Evolutionary conservation across 2,113 vertebrate genomes (phyloP).

Genomic region (Dasypus novemcinctus): DNA sequence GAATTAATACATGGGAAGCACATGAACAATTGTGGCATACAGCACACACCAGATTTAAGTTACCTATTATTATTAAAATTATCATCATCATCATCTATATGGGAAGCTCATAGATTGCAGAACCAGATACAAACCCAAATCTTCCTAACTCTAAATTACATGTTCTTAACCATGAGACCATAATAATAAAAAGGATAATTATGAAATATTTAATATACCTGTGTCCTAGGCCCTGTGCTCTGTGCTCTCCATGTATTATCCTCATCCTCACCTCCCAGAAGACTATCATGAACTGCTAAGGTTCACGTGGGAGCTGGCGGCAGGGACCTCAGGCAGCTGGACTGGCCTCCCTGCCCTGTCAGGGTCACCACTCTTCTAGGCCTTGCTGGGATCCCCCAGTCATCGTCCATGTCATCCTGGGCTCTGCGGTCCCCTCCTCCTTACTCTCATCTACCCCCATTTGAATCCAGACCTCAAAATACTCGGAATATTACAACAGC

Average conservation of each 20-base stretch:
- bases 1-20: not conserved
- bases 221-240: not conserved
- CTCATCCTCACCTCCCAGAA: not conserved
- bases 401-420: not conserved
- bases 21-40: not conserved
- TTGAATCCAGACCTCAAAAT: not conserved
- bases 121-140: not conserved
- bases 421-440: not conserved
- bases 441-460: too few species aligned
- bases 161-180: not conserved
- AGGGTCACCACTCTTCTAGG: not conserved
- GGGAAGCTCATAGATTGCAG: not conserved
- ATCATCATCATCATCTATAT: not conserved
- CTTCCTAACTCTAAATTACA: not conserved
- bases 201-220: rapidly evolving
- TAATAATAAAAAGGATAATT: not conserved
- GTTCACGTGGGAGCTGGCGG: not conserved
- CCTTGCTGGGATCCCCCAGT: not conserved
- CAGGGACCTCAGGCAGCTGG: not conserved
- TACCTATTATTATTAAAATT: not conserved
- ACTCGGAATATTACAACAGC: not conserved
- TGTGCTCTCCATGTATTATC: not conserved
- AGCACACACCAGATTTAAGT: not conserved
- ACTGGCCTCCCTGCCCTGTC: not conserved
- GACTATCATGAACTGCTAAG: rapidly evolving